Evolutionary conservation across 1,140 invertebrate species (phyloP).

Genomic region (Macrosteles quadrilineatus): DNA sequence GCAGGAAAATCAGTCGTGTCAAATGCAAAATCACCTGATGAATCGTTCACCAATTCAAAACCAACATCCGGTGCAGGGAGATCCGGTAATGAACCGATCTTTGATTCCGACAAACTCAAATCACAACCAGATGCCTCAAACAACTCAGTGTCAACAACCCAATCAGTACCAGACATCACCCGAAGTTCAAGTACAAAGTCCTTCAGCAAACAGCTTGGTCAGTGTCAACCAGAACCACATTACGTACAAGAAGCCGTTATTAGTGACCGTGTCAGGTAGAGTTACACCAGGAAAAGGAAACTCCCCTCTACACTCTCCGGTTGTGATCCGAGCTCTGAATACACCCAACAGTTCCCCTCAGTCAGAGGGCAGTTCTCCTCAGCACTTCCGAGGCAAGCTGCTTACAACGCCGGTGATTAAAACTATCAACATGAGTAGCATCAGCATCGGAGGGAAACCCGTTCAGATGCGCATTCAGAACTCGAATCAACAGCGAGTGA

Average conservation of each 20-base stretch:
- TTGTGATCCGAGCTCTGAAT: background rate
- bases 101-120: background rate
- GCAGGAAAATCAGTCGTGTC: background rate
- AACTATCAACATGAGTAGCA: background rate
- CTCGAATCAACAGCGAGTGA: slow-evolving; percentile 3
- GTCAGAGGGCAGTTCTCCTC: background rate
- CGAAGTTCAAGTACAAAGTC: background rate
- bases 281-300: background rate
- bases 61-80: background rate
- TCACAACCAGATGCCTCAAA: slow-evolving; percentile 1
- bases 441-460: background rate
- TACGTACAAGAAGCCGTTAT: background rate
- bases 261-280: background rate
- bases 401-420: background rate
- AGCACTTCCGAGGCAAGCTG: background rate
- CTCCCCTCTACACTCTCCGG: slow-evolving; percentile 2
- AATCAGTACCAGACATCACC: background rate
- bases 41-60: slow-evolving; percentile 11
- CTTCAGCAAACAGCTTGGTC: background rate
- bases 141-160: background rate
- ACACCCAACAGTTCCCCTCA: slow-evolving; percentile 11
- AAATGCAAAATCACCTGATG: background rate
- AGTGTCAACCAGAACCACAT: slow-evolving; percentile 10
- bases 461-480: background rate
- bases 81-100: background rate